phyloP scores from a whole-genome alignment of 2,113 vertebrate species.

The Lepus timidus region DNA sequence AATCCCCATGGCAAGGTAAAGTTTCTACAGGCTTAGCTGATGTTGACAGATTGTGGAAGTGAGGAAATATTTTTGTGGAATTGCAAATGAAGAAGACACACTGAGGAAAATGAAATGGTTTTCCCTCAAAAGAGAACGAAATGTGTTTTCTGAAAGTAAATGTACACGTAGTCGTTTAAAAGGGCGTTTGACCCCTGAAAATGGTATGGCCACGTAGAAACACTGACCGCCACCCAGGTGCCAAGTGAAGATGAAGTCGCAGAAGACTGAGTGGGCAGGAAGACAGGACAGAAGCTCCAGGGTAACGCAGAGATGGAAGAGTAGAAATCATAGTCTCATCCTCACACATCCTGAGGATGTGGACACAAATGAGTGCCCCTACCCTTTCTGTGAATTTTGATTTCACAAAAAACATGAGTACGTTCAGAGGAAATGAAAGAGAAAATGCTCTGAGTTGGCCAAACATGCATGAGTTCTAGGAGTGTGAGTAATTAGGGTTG shows the following conservation, averaged over 20 bases:
- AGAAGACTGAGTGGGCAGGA: not conserved
- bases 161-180: not conserved
- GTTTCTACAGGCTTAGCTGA: conserved; percentile 2
- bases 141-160: not conserved
- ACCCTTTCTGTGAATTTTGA: not conserved
- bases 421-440: not conserved
- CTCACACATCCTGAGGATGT: no score
- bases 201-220: not conserved
- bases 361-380: not conserved
- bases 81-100: conserved; percentile 47
- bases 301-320: not conserved
- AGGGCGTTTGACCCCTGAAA: not conserved
- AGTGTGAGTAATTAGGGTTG: not conserved
- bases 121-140: not conserved
- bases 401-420: not conserved
- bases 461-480: not conserved
- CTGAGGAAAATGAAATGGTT: not conserved
- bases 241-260: not conserved
- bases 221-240: not conserved
- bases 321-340: not conserved
- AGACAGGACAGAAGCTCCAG: not conserved
- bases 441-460: not conserved
- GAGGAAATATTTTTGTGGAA: conserved; percentile 6
- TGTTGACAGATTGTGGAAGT: conserved; percentile 39
- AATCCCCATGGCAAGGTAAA: conserved; percentile 42